Base-by-base conservation (phyloP, 2,888 invertebrate genomes). In the Pomacea canaliculata region DNA sequence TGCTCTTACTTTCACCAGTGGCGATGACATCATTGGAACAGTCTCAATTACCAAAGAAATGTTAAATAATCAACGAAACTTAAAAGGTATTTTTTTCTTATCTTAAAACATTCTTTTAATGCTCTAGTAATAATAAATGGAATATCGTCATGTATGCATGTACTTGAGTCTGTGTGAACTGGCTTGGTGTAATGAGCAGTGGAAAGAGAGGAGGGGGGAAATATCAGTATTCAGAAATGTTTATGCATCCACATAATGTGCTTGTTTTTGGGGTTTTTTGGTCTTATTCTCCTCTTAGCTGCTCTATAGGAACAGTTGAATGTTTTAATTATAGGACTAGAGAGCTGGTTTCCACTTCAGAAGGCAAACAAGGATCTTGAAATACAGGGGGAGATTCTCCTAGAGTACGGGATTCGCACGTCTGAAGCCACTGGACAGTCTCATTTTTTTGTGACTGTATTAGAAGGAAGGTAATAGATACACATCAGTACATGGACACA, bases 1-100 rank as follows among this genome's bases (percentile, higher is more conserved):
- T 16, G 8, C 13, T 16, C 51, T 56, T 16, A 56, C 51, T 56
- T 16, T 13, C 51, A 56, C 19, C 80, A 85, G 85, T 80, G 84
- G 83, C 13, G 85, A 85, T 80, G 85, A 85, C 76, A 79, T 83
- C 51, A 84, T 85, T 66, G 85, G 85, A 19, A 82, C 77, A 63
- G 82, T 83, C 27, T 80, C 80, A 18, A 76, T 85, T 37, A 81
- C 79, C 27, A 80, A 78, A 70, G 82, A 83, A 19, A 77, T 81
- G 51, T 70, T 85, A n/a, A 79, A 79, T 51, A 80, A 80, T 56
- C 79, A 80, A 51, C 78, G 78, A 37, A 79, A 80, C 70, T 81
- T 80, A 16, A 84, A 82, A 81, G 84, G 84, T 84, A 67, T 27
- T 62, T 37, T 19, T 46, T 73, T 23, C 18, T 67, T 18, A 48